Base-by-base conservation (phyloP, 1,140 invertebrate species). In the Solenopsis fugax region DNA sequence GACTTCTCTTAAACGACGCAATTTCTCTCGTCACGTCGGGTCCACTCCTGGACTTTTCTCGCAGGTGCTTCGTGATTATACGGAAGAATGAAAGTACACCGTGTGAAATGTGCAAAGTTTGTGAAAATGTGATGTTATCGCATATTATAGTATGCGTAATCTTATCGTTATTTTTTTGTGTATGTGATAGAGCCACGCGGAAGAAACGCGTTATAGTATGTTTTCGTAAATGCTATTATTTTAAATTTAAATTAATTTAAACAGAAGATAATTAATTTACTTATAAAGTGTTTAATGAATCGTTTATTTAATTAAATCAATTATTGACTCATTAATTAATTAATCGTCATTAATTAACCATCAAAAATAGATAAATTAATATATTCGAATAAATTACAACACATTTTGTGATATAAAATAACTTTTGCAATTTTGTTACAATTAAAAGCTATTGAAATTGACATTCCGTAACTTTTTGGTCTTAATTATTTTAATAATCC, bases 1-100 rank as follows among this genome's bases (percentile, higher is more conserved):
- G 76, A 72, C 34, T 50, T 82, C 87, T 67, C 12, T 89, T 58
- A 64, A 64, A 82, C 48, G 58, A 58, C 29, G 45, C 34, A 45
- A 65, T 10, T n/a, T 65, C 73, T 45, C 48, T 12, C 37, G 21
- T 77, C 48, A 54, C 13, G 10, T 69, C 41, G 76, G 29, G 9
- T 65, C 50, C 45, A 37, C 4, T n/a, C 21, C 24, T 50, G 62
- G 81, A 50, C 12, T 62, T 52, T 86, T 77, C 64, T 67, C 24
- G 4, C 6, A 60, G 67, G 4, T 56, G 73, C 29, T 18, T 85
- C 12, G 65, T 48, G 80, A 52, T 88, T 76, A 54, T 41, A 76
- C 48, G 3, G 16, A 12, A 24, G n/a, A 16, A 12, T 37, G 48
- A 78, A 45, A 65, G 52, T 58, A 72, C 13, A 12, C 5, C n/a